phyloP scores from a whole-genome alignment of 2,113 vertebrate species.

The Mustelus asterias region DNA sequence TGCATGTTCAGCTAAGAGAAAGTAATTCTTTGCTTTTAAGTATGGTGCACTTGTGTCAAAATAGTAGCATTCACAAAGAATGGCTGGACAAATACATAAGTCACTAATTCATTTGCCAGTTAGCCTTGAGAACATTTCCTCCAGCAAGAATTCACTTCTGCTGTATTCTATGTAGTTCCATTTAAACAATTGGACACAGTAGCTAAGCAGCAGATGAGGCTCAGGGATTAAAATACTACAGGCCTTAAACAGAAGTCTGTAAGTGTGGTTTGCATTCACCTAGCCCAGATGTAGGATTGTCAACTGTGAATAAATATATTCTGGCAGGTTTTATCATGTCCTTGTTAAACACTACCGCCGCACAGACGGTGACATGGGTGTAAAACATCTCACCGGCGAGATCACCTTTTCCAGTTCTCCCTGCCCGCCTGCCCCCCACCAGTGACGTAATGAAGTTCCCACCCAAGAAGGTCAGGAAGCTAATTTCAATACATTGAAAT shows the following conservation, averaged over 20 bases:
- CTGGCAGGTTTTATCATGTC: no score
- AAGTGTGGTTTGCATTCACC: neutral
- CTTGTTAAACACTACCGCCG: no score
- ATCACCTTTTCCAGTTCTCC: no score
- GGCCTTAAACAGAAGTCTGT: neutral
- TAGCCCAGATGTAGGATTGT: no score
- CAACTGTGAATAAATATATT: no score
- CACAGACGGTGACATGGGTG: no score
- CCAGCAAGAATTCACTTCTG: neutral
- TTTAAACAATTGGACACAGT: neutral
- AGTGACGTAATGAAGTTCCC: no score
- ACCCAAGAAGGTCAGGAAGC: no score
- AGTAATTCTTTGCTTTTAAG: neutral
- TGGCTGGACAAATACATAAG: no score
- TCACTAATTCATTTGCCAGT: neutral
- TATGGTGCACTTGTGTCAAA: neutral
- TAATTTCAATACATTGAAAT: no score
- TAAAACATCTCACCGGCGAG: no score
- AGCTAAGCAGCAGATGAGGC: neutral
- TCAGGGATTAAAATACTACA: neutral
- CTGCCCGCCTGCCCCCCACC: no score
- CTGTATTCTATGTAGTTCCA: neutral
- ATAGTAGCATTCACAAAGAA: neutral
- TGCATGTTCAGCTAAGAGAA: neutral
- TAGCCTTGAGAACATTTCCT: neutral